Conservation (phyloP, 2,797 vertebrate species). For the Kryptopterus vitreolus region DNA sequence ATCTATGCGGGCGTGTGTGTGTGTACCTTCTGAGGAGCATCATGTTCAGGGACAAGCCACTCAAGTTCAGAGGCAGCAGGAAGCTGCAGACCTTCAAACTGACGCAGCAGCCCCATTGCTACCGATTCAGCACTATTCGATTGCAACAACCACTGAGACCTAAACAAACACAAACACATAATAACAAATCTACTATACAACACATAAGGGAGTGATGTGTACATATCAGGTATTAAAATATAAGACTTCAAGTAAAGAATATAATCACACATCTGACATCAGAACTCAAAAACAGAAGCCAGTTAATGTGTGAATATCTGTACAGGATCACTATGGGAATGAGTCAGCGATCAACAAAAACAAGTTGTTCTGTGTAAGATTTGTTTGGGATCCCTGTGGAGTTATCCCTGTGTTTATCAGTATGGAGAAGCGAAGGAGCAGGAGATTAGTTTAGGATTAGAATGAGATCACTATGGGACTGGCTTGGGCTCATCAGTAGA, state of each 20-base stretch:
- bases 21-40: conserved; percentile 92
- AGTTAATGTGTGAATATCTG: background rate
- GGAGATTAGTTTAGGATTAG: background rate
- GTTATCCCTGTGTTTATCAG: background rate
- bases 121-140: conserved; percentile 96
- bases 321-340: conserved; percentile 1
- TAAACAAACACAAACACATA: no score
- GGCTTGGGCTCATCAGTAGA: background rate
- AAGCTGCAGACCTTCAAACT: conserved; percentile 98
- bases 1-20: background rate
- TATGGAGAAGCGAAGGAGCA: no score
- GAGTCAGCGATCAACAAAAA: background rate
- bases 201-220: background rate
- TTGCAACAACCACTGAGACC: conserved; percentile 84
- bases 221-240: background rate
- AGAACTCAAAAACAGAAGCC: background rate
- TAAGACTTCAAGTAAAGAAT: no score
- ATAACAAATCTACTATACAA: no score
- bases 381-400: background rate
- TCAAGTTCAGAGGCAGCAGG: conserved; percentile 95
- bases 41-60: conserved; percentile 95
- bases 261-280: background rate
- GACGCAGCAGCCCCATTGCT: conserved; percentile 94
- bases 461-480: background rate
- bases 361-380: background rate